Base-by-base conservation (phyloP, 53 echinoderm and acorn worm genomes). In the Hippasteria phrygiana region DNA sequence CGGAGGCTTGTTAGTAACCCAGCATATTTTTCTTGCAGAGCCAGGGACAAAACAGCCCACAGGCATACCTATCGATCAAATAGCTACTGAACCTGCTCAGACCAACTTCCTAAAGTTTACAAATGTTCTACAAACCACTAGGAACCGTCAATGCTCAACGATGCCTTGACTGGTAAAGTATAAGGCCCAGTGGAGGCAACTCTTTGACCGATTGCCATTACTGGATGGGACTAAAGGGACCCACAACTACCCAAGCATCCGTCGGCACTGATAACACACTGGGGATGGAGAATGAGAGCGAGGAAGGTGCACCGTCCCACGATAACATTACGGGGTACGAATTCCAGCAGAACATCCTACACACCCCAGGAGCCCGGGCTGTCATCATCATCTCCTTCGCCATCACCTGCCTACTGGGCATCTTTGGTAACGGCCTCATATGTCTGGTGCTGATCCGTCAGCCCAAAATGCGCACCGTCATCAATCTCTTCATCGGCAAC, bases 401-500 rank as follows among this genome's bases (percentile, higher is more conserved):
- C 4, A 38, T 64, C 50, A 84, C 63, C 37, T 84, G 69, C 48
- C 33, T 70, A 10, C 20, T 84, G 71, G 93, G 96, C 0, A 77
- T 94, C 22, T 91, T 94, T 5, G 96, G 96, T 6, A 96, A 96
- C 43, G 88, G 90, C 22, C 79, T 96, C 18, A 90, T 96, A 1
- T 87, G 89, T 47, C 81, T 96, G 27, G 94, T 96, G 14, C 90
- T 96, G 31, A 77, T 90, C 2, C 78, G 93, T 20, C 90, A 93
- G 40, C 96, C 96, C 38, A 96, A 96, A 64, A 93, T 96, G 94
- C 87, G 94, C 12, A 96, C 96, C 1, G 96, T 96, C 12, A 96
- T 96, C 41, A 96, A 96, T 62, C 91, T 95, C 33, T 96, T 95
- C 71, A 96, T 96, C 46, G 91, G 89, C 43, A 96, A 96, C 62